Base-by-base conservation (phyloP, 2,113 vertebrate species). In the Ursus arctos region DNA sequence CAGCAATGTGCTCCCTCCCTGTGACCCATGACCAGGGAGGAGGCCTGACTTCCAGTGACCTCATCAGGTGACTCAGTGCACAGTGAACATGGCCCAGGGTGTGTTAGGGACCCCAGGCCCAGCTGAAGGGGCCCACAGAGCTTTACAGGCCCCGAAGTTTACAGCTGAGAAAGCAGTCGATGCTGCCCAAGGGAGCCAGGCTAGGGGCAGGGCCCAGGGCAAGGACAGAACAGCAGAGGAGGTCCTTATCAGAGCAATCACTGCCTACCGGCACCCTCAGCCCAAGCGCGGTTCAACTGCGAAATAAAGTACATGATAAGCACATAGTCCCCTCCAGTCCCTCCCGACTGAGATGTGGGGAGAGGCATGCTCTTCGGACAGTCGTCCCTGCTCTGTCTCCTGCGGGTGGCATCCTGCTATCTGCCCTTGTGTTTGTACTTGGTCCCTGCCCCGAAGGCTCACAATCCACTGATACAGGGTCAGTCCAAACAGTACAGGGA, bases 11-110 rank as follows among this genome's bases (percentile, higher is more conserved):
- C 95, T 94, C 84, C 80, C 59, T 77, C 53, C 88, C 61, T 14
- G 87, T 94, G 83, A 98, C 96, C 96, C 91, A 57, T 91, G 95
- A 95, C 61, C 93, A 86, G 97, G 98, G 97, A 98, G 97, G 98
- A 95, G 94, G 11, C 90, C 76, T 89, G 63, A 55, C 92, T 96
- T 21, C 69, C 85, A 79, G 83, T 93, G 94, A 98, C 95, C 40
- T 97, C 95, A 95, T 51, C 74, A 97, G 88, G 84, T 97, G 97
- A 97, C 88, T 98, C 96, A 98, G 71, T 1, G 1, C 43, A 31
- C 6, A 24, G 24, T 1, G 28, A 72, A 55, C 22, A 40, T 0
- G 2, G 40, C n/a, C 63, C 49, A 80, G 94, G 96, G 92, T 83
- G 94, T 93, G 67, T 93, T 61, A 61, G 28, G 74, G 88, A 85